Conservation (phyloP, 1,140 invertebrate genomes). For the Aphidius gifuensis region DNA sequence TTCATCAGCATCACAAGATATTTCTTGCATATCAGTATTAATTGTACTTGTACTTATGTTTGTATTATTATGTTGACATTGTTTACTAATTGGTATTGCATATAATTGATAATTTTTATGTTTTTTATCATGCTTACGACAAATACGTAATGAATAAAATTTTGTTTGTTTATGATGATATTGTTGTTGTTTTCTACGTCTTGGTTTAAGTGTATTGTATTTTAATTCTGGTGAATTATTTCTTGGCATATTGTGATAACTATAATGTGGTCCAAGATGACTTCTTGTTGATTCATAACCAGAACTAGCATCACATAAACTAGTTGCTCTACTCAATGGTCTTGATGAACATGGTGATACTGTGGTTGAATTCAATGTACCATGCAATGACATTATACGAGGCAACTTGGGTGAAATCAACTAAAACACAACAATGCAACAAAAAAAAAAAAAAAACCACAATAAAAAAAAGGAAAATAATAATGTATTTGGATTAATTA, state of each 20-base stretch:
- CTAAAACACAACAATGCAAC: conserved; percentile 37
- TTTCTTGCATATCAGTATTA: not conserved
- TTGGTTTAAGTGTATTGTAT: conserved; percentile 48
- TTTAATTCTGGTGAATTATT: conserved; percentile 47
- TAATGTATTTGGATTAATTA: too few relatives aligned
- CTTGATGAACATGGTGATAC: conserved; percentile 42
- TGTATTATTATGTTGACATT: conserved; percentile 41
- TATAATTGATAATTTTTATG: conserved; percentile 45
- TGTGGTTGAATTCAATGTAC: conserved; percentile 44
- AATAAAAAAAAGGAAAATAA: not conserved
- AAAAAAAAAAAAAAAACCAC: not conserved
- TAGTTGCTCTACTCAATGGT: conserved; percentile 51
- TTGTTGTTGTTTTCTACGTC: conserved; percentile 45
- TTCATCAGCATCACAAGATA: too few relatives aligned
- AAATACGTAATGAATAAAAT: conserved; percentile 50
- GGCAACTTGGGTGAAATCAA: conserved; percentile 49
- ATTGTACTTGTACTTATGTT: conserved; percentile 20
- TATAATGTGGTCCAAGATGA: conserved; percentile 53
- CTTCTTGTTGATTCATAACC: conserved; percentile 64
- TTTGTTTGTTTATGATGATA: conserved; percentile 40
- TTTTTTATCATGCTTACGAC: conserved; percentile 39
- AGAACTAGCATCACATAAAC: conserved; percentile 51
- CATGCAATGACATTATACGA: conserved; percentile 52
- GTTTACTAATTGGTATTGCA: conserved; percentile 53
- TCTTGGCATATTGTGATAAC: conserved; percentile 47